Conservation (phyloP, 2,888 invertebrate genomes). For the Apamea anceps region DNA sequence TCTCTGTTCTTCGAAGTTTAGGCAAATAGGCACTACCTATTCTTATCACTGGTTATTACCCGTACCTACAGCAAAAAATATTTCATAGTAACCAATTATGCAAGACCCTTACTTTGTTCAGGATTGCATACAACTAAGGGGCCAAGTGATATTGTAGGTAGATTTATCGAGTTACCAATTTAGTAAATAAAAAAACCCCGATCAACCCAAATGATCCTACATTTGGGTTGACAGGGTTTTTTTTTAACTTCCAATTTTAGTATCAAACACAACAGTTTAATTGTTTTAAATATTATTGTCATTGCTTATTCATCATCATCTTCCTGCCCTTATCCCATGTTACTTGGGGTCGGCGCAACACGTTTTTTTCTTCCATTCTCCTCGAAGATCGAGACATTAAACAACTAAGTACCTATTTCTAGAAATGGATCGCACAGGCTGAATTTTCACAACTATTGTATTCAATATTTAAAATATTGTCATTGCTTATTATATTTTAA, state of each 20-base stretch:
- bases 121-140: background rate
- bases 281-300: background rate
- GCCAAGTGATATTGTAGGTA: background rate
- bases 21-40: too few species aligned
- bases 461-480: background rate
- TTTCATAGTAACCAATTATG: background rate
- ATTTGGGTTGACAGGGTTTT: background rate
- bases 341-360: too few species aligned
- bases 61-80: background rate
- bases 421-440: too few species aligned
- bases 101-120: background rate
- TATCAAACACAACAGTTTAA: background rate
- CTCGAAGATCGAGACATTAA: too few species aligned
- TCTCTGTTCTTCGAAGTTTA: too few species aligned
- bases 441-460: too few species aligned
- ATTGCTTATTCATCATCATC: too few species aligned
- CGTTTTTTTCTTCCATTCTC: too few species aligned
- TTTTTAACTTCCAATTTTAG: background rate
- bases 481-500: background rate
- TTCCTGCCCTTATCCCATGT: too few species aligned
- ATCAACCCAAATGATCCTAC: background rate
- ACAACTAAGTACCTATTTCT: too few species aligned
- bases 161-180: background rate
- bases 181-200: background rate
- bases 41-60: too few species aligned